Evolutionary conservation across 2,113 vertebrate genomes (phyloP), one percentile per base, ranked within the genome.

Genomic region (Leucoraja erinaceus): DNA sequence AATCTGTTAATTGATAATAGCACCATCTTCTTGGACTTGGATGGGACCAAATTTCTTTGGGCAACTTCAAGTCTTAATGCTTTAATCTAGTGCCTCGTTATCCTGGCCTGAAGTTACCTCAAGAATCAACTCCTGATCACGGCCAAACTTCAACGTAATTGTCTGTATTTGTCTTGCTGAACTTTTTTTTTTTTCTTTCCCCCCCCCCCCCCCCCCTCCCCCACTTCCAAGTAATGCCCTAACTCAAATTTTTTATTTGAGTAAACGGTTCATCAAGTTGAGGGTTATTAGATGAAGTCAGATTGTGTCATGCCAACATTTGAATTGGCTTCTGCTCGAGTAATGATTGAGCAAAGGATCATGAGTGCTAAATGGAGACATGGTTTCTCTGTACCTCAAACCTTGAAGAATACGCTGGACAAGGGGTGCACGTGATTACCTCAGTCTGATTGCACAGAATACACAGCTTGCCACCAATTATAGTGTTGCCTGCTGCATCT

Each of bases 61-160:
- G 59, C 16, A 5, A 63, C 28, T 83, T 83, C 20, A 33, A 88
- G 83, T 63, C 14, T 59, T 16, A 63, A 63, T 88, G 12, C 12
- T 88, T 16, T n/a, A 5, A 59, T 88, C 1, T 12, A 31, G 56
- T n/a, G n/a, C 31, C 83, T n/a, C 31, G n/a, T 25, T 84, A 2
- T 14, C 28, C 5, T 5, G 9, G n/a, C 11, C n/a, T 33, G 75
- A 63, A 16, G 28, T 31, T 63, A 59, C 28, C n/a, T 31, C 12
- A 66, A n/a, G 63, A 5, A 31, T 88, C 54, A 88, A 88, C 83
- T 88, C 83, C 83, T 88, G 83, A 63, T 88, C 59, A 88, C 59
- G 81, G 56, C 61, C 56, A n/a, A 31, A 31, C 28, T 63, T 86
- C n/a, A 54, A 59, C 9, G 16, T 63, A 28, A 16, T 84, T 84